These are phyloP conservation scores for Idaea biselata DNA, from an alignment of 2,888 invertebrate genomes.

Conservation along the genomic window DNA sequence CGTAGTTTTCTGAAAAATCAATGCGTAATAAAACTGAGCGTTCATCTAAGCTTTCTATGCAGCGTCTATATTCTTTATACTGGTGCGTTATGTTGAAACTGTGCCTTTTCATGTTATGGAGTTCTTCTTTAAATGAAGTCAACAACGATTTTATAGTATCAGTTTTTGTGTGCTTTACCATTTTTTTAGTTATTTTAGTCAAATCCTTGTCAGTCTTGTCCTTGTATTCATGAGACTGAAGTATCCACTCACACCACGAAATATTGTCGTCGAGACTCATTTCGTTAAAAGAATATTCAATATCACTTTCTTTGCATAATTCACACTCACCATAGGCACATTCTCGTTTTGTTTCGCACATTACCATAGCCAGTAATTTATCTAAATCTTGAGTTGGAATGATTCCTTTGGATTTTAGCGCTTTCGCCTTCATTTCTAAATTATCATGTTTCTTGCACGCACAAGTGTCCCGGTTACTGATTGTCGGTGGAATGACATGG, in stretches of 20 bases:
- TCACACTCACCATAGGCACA: constrained; percentile 11
- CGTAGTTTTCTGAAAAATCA: constrained; percentile 33
- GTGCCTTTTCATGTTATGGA: constrained; percentile 14
- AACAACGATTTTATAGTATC: constrained; percentile 4
- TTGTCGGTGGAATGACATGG: constrained; percentile 34
- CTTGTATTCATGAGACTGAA: constrained; percentile 4
- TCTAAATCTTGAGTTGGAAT: constrained; percentile 11
- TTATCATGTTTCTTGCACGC: constrained; percentile 18
- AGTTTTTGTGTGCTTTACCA: constrained; percentile 5
- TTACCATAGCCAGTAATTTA: constrained; percentile 5
- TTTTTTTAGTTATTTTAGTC: constrained; percentile 7
- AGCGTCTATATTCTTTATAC: constrained; percentile 13
- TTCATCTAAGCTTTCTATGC: constrained; percentile 8
- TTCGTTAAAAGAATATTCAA: constrained; percentile 4
- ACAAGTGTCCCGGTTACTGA: constrained; percentile 12
- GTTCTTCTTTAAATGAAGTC: constrained; percentile 8
- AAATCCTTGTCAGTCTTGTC: constrained; percentile 2
- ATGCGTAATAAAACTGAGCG: constrained; percentile 16
- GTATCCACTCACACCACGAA: constrained; percentile 5
- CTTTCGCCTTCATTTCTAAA: constrained; percentile 11
- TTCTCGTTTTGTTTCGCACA: constrained; percentile 8
- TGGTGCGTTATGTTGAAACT: constrained; percentile 14
- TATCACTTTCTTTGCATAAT: constrained; percentile 6
- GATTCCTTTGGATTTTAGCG: constrained; percentile 11
- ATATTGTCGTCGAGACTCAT: constrained; percentile 3